Evolutionary conservation across 2,113 vertebrate genomes (phyloP), one percentile per base, ranked within the genome.

Genomic region (Phyllopteryx taeniolatus): DNA sequence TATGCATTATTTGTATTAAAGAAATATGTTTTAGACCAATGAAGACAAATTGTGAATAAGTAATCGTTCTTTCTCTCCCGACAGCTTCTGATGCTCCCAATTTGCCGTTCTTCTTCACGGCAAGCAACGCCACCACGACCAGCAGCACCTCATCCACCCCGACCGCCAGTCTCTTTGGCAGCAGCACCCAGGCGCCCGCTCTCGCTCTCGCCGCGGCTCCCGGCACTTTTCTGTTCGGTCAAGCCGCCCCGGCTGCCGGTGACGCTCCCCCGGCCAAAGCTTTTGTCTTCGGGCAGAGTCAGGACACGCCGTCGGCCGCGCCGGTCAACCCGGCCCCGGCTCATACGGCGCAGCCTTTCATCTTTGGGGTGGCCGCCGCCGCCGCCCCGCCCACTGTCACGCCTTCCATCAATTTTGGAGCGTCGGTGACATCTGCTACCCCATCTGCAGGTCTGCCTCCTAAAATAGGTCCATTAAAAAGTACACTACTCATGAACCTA

Each of bases 141-240:
- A 68, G 93, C 57, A 8, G 70, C 83, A 74, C 90, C 83, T 67
- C 91, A 19, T 90, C 86, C n/a, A 88, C 87, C 61, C 61, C 87
- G 0, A 75, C 80, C 10, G 56, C 88, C n/a, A 75, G 77, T 2
- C 56, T 96, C 46, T 99, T 98, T 67, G 80, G 86, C 72, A 75
- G 89, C 27, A 83, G 89, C 42, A 89, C 93, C 78, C 73, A 81
- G 19, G 76, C 83, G 17, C 78, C 84, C 5, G 67, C 81, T 76
- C 73, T 81, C 14, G 67, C 84, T 43, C 83, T 92, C 66, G 64
- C 81, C 27, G 44, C 67, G 0, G 78, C 91, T 83, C 89, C 91
- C 79, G 89, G 91, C 63, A 77, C 80, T 67, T 98, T 97, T 31
- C 76, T 98, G 63, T 99, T 98, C 61, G 95, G 96, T 77, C 95